These are phyloP conservation scores for Grammomys surdaster DNA, from an alignment of 2,113 vertebrate genomes.

Conservation along the genomic window DNA sequence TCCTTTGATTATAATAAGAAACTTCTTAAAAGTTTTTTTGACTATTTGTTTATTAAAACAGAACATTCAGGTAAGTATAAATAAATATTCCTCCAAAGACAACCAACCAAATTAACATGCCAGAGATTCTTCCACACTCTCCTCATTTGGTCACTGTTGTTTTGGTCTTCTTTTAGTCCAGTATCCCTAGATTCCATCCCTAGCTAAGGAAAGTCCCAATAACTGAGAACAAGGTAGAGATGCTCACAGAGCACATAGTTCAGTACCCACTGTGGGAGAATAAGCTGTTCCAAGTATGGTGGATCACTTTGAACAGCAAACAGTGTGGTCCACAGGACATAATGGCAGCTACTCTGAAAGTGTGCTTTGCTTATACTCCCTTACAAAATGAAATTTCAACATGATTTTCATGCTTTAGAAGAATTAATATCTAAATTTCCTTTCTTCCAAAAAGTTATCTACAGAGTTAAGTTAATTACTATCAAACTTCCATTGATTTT, in stretches of 20 bases:
- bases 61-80: neutral
- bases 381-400: neutral
- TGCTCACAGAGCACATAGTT: neutral
- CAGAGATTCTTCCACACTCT: neutral
- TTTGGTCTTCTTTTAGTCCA: neutral
- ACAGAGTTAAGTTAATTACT: neutral
- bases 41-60: neutral
- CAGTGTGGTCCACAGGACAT: too few species aligned
- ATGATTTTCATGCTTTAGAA: neutral
- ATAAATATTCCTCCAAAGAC: neutral
- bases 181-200: neutral
- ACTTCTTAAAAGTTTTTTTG: neutral
- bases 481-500: neutral
- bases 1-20: conserved; percentile 23
- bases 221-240: neutral
- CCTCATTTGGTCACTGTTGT: neutral
- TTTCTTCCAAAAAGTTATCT: neutral
- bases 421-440: neutral
- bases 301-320: neutral
- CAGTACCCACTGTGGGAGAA: neutral
- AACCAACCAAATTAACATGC: neutral
- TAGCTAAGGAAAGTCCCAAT: neutral
- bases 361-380: neutral
- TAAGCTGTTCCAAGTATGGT: neutral
- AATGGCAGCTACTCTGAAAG: neutral